phyloP scores from a whole-genome alignment of 2,113 vertebrate species.

The Melanostigma gelatinosum region DNA sequence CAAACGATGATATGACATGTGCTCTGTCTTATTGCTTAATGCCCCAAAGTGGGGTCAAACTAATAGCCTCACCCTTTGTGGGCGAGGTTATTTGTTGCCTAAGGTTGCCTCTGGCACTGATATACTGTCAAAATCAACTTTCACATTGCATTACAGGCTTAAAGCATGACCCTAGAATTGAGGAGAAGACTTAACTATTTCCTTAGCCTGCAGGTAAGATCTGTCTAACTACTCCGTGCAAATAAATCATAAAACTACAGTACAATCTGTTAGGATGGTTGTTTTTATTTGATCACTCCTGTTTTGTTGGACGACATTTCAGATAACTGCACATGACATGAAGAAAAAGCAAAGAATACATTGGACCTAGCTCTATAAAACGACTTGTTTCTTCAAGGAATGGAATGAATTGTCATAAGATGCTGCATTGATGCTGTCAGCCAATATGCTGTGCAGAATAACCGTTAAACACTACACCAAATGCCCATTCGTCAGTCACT shows the following conservation, averaged over 20 bases:
- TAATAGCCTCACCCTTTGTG: constrained; percentile 52
- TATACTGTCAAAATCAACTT: constrained; percentile 51
- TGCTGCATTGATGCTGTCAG: constrained; percentile 1
- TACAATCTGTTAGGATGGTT: background rate
- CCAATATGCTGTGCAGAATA: constrained; percentile 14
- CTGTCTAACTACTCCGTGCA: constrained; percentile 3
- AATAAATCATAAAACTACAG: constrained; percentile 4
- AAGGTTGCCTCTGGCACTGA: constrained; percentile 44
- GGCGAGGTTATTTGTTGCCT: constrained; percentile 13
- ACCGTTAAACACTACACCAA: background rate
- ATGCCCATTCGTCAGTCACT: constrained; percentile 2
- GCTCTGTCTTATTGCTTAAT: constrained; percentile 54
- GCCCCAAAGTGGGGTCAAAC: constrained; percentile 66
- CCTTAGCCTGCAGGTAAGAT: constrained; percentile 18
- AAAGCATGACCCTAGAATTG: constrained; percentile 10
- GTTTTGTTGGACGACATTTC: constrained; percentile 1
- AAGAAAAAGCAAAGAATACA: background rate
- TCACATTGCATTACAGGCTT: constrained; percentile 40
- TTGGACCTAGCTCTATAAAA: background rate
- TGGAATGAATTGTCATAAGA: background rate
- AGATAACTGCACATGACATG: background rate
- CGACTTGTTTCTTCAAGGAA: background rate
- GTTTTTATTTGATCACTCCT: background rate
- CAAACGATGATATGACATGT: constrained; percentile 62
- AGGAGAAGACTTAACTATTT: constrained; percentile 1